phyloP scores from a whole-genome alignment of 2,888 invertebrate species.

The Plagiodera versicolora region DNA sequence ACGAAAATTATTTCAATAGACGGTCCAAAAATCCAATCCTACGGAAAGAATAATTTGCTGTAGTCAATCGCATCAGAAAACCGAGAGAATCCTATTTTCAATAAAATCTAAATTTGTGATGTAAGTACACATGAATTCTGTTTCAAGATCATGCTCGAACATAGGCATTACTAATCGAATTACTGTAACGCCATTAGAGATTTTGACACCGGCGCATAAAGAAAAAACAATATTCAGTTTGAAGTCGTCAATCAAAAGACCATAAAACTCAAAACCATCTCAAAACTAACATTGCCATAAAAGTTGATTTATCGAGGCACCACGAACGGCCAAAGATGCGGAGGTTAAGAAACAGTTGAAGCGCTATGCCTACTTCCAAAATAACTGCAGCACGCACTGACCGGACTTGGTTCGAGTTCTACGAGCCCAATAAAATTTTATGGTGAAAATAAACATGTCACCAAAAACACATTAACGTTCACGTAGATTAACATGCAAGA shows the following conservation, averaged over 20 bases:
- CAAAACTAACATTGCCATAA: constrained; percentile 13
- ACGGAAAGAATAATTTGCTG: too few species aligned
- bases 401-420: constrained; percentile 17
- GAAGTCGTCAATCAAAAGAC: constrained; percentile 2
- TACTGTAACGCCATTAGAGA: too few species aligned
- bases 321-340: constrained; percentile 21
- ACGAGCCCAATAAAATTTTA: constrained; percentile 37
- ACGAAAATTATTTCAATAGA: too few species aligned
- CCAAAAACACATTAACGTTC: constrained; percentile 37
- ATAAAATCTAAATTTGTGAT: too few species aligned
- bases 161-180: too few species aligned
- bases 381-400: constrained; percentile 25
- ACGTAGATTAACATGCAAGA: constrained; percentile 33
- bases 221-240: neutral
- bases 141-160: too few species aligned
- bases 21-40: too few species aligned
- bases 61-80: too few species aligned
- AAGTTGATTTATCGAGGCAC: constrained; percentile 19
- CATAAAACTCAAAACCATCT: constrained; percentile 3
- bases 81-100: too few species aligned
- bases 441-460: constrained; percentile 41
- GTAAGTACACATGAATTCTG: too few species aligned
- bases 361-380: constrained; percentile 9
- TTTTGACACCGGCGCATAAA: too few species aligned
- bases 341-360: constrained; percentile 23